A percentile compares a stretch with the other conserved stretches of the same genome.
These are phyloP conservation scores for Tetragnatha versicolor DNA, from an alignment of 1,140 invertebrate species.

Conservation along the genomic window DNA sequence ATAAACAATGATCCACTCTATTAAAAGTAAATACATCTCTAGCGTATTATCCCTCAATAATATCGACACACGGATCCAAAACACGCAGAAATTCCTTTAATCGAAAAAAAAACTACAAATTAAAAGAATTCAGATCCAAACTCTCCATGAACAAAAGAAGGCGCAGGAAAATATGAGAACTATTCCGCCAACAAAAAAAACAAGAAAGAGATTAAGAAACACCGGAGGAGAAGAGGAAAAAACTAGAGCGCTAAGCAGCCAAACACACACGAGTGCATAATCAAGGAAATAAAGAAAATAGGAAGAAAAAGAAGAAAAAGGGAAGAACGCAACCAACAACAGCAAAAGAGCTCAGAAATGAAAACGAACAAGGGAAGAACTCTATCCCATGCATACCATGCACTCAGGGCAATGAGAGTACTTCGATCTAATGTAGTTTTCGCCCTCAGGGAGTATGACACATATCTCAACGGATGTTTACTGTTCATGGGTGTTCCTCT, in stretches of 20 bases:
- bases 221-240: neutral
- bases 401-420: neutral
- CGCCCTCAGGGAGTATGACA: slow-evolving; percentile 2
- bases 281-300: neutral
- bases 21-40: too few relatives aligned
- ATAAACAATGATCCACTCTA: too few relatives aligned
- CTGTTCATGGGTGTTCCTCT: too few relatives aligned
- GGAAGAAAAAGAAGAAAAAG: neutral
- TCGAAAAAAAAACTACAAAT: too few relatives aligned
- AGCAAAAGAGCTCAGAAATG: neutral
- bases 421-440: neutral
- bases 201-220: neutral
- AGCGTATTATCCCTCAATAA: too few relatives aligned
- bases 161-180: neutral
- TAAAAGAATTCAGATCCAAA: too few relatives aligned
- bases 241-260: neutral
- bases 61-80: too few relatives aligned
- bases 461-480: neutral
- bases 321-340: neutral
- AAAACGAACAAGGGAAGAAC: neutral
- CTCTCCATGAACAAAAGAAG: neutral
- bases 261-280: slow-evolving; percentile 4
- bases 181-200: neutral
- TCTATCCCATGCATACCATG: neutral
- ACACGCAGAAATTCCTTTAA: too few relatives aligned